Evolutionary conservation across 2,888 invertebrate genomes (phyloP), one percentile per base, ranked within the genome.

Genomic region (Microctonus aethiopoides): DNA sequence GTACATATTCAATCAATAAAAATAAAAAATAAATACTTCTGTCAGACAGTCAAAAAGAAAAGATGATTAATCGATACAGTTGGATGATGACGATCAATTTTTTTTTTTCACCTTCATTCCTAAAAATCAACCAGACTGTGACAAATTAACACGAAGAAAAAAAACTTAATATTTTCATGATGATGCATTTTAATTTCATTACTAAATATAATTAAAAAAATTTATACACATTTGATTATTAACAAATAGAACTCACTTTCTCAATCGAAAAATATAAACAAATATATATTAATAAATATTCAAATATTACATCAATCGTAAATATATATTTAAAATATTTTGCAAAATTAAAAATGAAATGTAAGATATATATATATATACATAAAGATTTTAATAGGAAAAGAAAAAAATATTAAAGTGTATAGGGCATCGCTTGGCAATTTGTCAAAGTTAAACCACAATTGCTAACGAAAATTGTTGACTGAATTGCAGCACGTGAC

Each of bases 241-340:
- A 20, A 4, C 2, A 52, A 24, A 61, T 39, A 41, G 64, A 70
- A n/a, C 39, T n/a, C n/a, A n/a, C n/a, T n/a, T n/a, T n/a, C n/a
- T n/a, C n/a, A n/a, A n/a, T n/a, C n/a, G n/a, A n/a, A n/a, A n/a
- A n/a, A n/a, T n/a, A n/a, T n/a, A n/a, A n/a, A n/a, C 13, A 39
- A 36, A 10, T 36, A 36, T 13, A 4, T 39, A 3, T 39, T 39
- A 13, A 11, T 13, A n/a, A 39, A 39, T 39, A 39, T 6, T 9
- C 2, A 36, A 36, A 36, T 36, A 11, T 39, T 39, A 9, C 39
- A n/a, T n/a, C 11, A 2, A 7, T 36, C 0, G 36, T n/a, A 39
- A 39, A n/a, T n/a, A n/a, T n/a, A n/a, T n/a, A n/a, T n/a, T n/a
- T n/a, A n/a, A n/a, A n/a, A n/a, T n/a, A n/a, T n/a, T n/a, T n/a